Evolutionary conservation across 1,140 invertebrate species (phyloP).

Genomic region (Lucilia cuprina): DNA sequence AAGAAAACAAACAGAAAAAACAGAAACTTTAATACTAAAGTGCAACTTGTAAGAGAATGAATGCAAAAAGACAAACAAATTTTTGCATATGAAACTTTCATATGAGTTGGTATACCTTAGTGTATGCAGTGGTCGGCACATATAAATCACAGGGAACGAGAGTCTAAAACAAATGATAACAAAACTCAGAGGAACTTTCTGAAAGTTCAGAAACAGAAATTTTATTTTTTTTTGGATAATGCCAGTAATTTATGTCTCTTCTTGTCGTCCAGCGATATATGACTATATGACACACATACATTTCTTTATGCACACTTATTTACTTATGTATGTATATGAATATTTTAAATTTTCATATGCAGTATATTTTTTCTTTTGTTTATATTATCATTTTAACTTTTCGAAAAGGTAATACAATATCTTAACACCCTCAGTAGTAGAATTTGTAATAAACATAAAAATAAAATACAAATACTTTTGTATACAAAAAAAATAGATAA

Average conservation of each 20-base stretch:
- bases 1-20: not conserved
- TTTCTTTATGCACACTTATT: not conserved
- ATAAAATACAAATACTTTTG: not conserved
- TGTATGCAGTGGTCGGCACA: no score
- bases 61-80: no score
- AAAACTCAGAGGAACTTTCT: no score
- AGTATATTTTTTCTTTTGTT: not conserved
- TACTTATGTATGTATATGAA: not conserved
- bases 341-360: slow-evolving; percentile 6
- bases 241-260: no score
- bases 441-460: slow-evolving; percentile 16
- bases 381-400: not conserved
- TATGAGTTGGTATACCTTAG: no score
- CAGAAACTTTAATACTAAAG: not conserved
- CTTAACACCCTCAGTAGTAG: slow-evolving; percentile 25
- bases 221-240: no score
- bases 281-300: not conserved
- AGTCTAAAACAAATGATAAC: no score
- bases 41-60: no score
- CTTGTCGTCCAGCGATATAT: no score
- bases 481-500: not conserved
- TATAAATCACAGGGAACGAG: no score
- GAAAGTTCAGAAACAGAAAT: no score
- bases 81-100: not conserved
- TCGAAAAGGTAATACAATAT: slow-evolving; percentile 22